phyloP scores from a whole-genome alignment of 2,113 vertebrate genomes.

The Scortum barcoo region DNA sequence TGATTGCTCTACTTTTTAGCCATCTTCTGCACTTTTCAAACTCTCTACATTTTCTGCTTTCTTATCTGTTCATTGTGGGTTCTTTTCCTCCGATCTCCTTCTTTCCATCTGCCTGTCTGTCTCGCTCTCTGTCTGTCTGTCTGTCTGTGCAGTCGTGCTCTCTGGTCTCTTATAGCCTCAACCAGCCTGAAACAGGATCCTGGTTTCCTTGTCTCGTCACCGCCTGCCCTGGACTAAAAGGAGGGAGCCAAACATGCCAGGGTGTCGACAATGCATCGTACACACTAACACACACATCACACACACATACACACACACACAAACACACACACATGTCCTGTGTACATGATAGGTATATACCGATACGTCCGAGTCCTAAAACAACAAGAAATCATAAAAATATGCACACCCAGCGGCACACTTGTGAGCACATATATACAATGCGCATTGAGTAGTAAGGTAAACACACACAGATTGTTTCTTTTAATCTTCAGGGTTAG shows the following conservation, averaged over 20 bases:
- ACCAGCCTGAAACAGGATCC: slow-evolving; percentile 91
- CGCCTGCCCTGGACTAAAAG: slow-evolving; percentile 74
- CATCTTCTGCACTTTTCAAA: background rate
- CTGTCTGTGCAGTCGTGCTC: slow-evolving; percentile 61
- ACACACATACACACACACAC: slow-evolving; percentile 27
- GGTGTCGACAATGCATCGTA: slow-evolving; percentile 72
- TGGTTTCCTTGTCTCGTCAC: slow-evolving; percentile 78
- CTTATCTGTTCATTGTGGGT: background rate
- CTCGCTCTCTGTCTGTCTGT: slow-evolving; percentile 71
- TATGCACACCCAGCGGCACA: background rate
- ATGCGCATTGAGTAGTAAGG: background rate
- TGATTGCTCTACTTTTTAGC: background rate
- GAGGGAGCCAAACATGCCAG: slow-evolving; percentile 80
- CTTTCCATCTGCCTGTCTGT: slow-evolving; percentile 31
- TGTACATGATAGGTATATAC: background rate
- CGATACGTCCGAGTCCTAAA: slow-evolving; percentile 14
- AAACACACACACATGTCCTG: slow-evolving; percentile 30
- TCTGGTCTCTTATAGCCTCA: slow-evolving; percentile 86
- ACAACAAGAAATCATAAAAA: background rate
- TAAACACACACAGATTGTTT: background rate
- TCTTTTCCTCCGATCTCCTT: slow-evolving; percentile 26
- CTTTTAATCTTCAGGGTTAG: slow-evolving; percentile 26
- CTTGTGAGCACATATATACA: background rate
- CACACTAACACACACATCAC: slow-evolving; percentile 18
- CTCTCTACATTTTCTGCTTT: background rate